phyloP scores from a whole-genome alignment of 2,113 vertebrate genomes.

The Marmota flaviventris region DNA sequence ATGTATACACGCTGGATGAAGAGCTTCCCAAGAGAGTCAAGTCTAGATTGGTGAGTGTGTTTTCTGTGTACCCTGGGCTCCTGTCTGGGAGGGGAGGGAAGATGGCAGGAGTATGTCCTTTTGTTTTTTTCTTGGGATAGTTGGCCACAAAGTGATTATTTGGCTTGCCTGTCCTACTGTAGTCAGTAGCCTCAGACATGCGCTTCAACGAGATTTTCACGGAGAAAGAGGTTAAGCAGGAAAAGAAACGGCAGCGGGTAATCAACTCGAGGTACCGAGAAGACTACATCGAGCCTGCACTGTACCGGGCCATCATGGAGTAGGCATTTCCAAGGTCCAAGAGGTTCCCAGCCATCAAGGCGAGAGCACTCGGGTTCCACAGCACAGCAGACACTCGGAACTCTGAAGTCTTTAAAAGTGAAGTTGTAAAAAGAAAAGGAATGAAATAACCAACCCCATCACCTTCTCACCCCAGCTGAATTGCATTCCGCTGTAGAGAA shows the following conservation, averaged over 20 bases:
- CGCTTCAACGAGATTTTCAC: slow-evolving; percentile 97
- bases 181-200: slow-evolving; percentile 99
- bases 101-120: neutral
- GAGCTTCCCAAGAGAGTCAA: slow-evolving; percentile 99
- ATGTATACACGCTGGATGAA: slow-evolving; percentile 97
- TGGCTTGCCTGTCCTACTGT: slow-evolving; percentile 65
- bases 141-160: slow-evolving; percentile 20
- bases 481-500: slow-evolving; percentile 61
- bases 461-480: slow-evolving; percentile 62
- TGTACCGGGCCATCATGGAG: slow-evolving; percentile 99
- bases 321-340: slow-evolving; percentile 85
- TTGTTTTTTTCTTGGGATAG: neutral
- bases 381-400: slow-evolving; percentile 85
- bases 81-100: neutral
- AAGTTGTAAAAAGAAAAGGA: slow-evolving; percentile 85
- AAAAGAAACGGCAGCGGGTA: slow-evolving; percentile 96
- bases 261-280: slow-evolving; percentile 98
- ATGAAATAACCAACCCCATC: slow-evolving; percentile 76
- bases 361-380: slow-evolving; percentile 83
- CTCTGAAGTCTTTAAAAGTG: slow-evolving; percentile 76
- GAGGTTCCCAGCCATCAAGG: slow-evolving; percentile 62
- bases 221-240: slow-evolving; percentile 94
- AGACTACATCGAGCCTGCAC: slow-evolving; percentile 96
- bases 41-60: slow-evolving; percentile 93
- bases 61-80: neutral